Evolutionary conservation across 2,797 vertebrate species (phyloP).

Genomic region (Nannoperca obscura): DNA sequence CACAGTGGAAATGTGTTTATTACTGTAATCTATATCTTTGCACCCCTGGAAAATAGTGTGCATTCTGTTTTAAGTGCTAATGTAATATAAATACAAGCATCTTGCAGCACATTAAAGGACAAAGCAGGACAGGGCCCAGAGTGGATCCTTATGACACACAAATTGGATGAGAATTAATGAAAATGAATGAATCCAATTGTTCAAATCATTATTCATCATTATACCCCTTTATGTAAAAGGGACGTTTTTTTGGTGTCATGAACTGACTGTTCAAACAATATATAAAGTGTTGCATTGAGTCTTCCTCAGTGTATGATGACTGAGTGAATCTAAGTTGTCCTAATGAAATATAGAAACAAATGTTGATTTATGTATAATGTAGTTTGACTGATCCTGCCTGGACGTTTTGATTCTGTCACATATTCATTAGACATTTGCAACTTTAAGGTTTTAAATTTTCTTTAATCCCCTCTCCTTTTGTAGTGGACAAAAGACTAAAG

Average conservation of each 20-base stretch:
- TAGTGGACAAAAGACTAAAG: conserved; percentile 66
- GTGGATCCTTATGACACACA: not conserved
- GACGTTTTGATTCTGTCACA: not conserved
- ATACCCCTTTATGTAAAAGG: not conserved
- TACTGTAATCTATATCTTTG: not conserved
- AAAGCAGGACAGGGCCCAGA: not conserved
- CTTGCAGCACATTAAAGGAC: not conserved
- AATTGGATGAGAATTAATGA: not conserved
- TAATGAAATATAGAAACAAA: not conserved
- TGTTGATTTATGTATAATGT: not conserved
- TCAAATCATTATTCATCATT: not conserved
- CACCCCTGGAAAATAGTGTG: not conserved
- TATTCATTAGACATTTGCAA: not conserved
- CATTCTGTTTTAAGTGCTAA: not conserved
- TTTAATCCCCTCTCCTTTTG: conserved; percentile 4
- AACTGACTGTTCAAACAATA: not conserved
- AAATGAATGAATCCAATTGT: not conserved
- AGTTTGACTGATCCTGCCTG: not conserved
- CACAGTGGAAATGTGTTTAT: not conserved
- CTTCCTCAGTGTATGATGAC: not conserved
- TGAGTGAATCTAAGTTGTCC: not conserved
- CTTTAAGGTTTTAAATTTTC: not conserved
- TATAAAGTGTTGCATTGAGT: not conserved
- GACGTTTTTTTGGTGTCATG: not conserved
- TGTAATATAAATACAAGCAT: not conserved